Evolutionary conservation across 2,797 vertebrate genomes (phyloP), one percentile per base, ranked within the genome.

Genomic region (Numenius phaeopus): DNA sequence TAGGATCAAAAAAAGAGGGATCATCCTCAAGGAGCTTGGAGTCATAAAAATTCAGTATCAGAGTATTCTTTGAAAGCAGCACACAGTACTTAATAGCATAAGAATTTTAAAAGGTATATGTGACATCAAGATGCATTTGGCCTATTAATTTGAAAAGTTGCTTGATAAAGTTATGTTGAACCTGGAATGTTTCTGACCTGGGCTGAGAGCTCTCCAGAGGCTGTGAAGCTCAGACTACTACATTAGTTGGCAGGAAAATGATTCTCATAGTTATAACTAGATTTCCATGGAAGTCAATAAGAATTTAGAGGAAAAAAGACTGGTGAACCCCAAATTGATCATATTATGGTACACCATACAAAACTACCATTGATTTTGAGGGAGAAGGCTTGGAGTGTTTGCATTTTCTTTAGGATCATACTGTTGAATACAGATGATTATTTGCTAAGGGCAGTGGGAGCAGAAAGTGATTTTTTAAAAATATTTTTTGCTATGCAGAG

Each of bases 261-360:
- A 7, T 37, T 52, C 5, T 73, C 1, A 0, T 26, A 24, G 23
- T 30, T 61, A 4, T n/a, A 50, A 42, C 11, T 37, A 16, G 8
- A 20, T 72, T 80, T 72, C 29, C 18, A 27, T 39, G 52, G 29
- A 69, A 83, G 6, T 30, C 49, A 27, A 4, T 69, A 42, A 72
- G 23, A 83, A 72, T 50, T 47, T 40, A 30, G 50, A 88, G 19
- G 23, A 57, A 59, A 62, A 62, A 71, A 62, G 9, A 27, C 13
- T 4, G 7, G 18, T 1, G 1, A 67, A 23, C 32, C 15, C 47
- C 19, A n/a, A 39, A 27, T 5, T 29, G 47, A 22, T 67, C 24
- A 3, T 54, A 14, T 42, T 59, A 40, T 7, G 12, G 24, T n/a
- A 14, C 17, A 34, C 7, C 13, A 21, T 26, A 29, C 11, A 54